These are phyloP conservation scores for Zygaena filipendulae DNA, from an alignment of 2,888 invertebrate species.

Conservation along the genomic window DNA sequence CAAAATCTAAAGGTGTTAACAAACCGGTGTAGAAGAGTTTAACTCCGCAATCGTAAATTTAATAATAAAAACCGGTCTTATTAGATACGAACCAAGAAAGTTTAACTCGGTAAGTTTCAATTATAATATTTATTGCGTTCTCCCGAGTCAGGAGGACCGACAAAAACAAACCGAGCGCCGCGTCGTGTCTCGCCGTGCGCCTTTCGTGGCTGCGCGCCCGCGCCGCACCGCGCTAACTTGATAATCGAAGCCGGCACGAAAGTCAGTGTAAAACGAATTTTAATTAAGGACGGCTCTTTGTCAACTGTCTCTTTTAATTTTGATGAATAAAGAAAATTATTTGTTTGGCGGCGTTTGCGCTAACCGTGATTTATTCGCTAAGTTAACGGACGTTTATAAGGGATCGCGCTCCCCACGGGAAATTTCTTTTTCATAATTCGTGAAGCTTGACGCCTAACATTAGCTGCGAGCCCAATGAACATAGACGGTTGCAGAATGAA, in stretches of 20 bases:
- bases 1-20: too few relatives aligned
- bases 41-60: too few relatives aligned
- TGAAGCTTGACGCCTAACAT: slow-evolving; percentile 32
- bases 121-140: slow-evolving; percentile 28
- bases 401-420: slow-evolving; percentile 34
- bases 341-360: slow-evolving; percentile 57
- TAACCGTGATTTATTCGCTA: slow-evolving; percentile 55
- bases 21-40: too few relatives aligned
- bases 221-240: slow-evolving; percentile 27
- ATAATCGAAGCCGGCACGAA: slow-evolving; percentile 36
- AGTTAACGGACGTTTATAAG: slow-evolving; percentile 48
- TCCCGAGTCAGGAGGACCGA: slow-evolving; percentile 15
- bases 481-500: not conserved
- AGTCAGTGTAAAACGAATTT: slow-evolving; percentile 44
- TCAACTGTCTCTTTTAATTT: slow-evolving; percentile 64
- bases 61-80: too few relatives aligned
- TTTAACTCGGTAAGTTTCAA: too few relatives aligned
- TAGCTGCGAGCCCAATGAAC: slow-evolving; percentile 23
- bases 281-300: slow-evolving; percentile 59
- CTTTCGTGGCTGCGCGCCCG: too few relatives aligned
- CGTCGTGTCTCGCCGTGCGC: too few relatives aligned
- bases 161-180: slow-evolving; percentile 30
- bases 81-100: too few relatives aligned
- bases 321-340: slow-evolving; percentile 67
- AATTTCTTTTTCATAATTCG: slow-evolving; percentile 49